phyloP scores from a whole-genome alignment of 2,113 vertebrate genomes.

The Toxostoma redivivum region DNA sequence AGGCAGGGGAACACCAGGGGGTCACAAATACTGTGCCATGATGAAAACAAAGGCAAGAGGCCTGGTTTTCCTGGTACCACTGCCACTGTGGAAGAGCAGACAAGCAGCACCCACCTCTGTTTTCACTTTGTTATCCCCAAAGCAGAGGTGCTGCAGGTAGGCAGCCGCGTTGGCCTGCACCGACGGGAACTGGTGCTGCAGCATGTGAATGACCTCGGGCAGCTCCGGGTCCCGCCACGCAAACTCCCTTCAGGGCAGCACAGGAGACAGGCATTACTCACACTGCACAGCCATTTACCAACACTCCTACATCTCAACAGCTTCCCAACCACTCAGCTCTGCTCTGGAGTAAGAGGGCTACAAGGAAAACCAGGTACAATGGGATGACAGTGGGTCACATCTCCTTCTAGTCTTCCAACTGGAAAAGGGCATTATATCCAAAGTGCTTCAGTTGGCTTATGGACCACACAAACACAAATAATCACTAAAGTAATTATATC shows the following conservation, averaged over 20 bases:
- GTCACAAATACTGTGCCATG: no score
- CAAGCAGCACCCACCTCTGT: constrained; percentile 75
- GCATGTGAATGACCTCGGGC: constrained; percentile 96
- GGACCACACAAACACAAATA: neutral
- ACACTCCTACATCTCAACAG: neutral
- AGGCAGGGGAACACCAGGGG: neutral
- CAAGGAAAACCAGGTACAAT: neutral
- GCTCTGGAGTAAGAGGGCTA: neutral
- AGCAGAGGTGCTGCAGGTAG: constrained; percentile 97
- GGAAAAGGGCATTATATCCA: neutral
- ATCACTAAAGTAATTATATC: neutral
- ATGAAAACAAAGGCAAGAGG: neutral
- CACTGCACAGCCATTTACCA: accelerated
- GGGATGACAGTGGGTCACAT: neutral
- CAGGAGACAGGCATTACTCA: neutral
- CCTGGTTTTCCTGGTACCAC: accelerated
- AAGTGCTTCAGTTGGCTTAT: neutral
- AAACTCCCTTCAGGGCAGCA: constrained; percentile 83
- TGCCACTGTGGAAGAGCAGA: neutral
- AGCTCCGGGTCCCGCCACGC: constrained; percentile 95
- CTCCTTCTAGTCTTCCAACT: neutral
- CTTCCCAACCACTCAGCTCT: neutral
- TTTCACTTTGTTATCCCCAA: constrained; percentile 91
- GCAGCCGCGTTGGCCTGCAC: constrained; percentile 96
- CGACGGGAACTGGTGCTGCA: constrained; percentile 95